Conservation (phyloP, 2,888 invertebrate genomes). For the Euproctis similis region DNA sequence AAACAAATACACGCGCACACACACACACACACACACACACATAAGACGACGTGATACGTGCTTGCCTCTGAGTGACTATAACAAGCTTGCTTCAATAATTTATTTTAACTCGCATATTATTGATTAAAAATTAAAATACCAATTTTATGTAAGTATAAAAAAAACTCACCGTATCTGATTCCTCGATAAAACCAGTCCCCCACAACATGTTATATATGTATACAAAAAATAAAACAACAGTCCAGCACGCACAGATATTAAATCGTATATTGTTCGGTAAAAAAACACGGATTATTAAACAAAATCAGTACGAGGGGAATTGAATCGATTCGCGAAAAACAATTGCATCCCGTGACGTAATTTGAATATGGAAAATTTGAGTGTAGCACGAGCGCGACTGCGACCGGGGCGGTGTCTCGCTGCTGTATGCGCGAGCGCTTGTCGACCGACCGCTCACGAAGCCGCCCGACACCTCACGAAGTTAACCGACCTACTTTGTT, state of each 20-base stretch:
- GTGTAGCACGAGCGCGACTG: conserved; percentile 46
- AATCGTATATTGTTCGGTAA: too few relatives aligned
- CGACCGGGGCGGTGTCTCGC: conserved; percentile 48
- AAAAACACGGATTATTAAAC: not conserved
- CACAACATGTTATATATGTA: conserved; percentile 60
- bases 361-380: conserved; percentile 34
- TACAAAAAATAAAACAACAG: too few relatives aligned
- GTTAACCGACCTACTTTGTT: conserved; percentile 65
- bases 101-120: conserved; percentile 34
- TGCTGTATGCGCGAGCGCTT: conserved; percentile 57
- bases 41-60: conserved; percentile 22
- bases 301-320: too few relatives aligned
- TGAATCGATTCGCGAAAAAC: conserved; percentile 26
- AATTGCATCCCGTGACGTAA: conserved; percentile 58
- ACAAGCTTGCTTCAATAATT: conserved; percentile 56
- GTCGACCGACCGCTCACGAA: conserved; percentile 44
- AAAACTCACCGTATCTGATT: conserved; percentile 62
- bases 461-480: conserved; percentile 46
- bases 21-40: conserved; percentile 41
- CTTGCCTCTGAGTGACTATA: conserved; percentile 25
- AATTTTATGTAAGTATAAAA: conserved; percentile 18
- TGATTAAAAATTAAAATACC: conserved; percentile 8
- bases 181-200: conserved; percentile 64
- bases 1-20: conserved; percentile 30
- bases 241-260: conserved; percentile 53